These are phyloP conservation scores for Boloria euphrosyne DNA, from an alignment of 2,888 invertebrate genomes.

Conservation along the genomic window DNA sequence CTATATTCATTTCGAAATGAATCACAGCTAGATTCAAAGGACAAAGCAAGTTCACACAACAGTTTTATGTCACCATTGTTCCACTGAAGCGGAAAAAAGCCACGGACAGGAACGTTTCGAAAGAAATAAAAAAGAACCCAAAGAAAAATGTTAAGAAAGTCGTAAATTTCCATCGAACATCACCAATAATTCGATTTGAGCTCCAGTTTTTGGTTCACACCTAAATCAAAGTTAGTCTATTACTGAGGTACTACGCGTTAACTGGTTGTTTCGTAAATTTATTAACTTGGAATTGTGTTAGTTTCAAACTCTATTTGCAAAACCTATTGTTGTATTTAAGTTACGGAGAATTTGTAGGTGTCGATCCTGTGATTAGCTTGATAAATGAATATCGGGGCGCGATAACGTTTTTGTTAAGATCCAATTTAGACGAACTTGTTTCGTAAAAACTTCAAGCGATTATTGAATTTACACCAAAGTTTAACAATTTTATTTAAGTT, in stretches of 20 bases:
- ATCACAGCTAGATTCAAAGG: too few relatives aligned
- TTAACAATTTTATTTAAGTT: constrained; percentile 1
- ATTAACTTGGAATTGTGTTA: constrained; percentile 36
- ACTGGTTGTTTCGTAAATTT: constrained; percentile 38
- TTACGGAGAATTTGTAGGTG: constrained; percentile 22
- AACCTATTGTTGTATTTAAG: constrained; percentile 34
- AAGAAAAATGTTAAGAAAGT: constrained; percentile 30
- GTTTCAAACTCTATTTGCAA: constrained; percentile 36
- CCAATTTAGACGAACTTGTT: constrained; percentile 1
- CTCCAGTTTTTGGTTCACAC: constrained; percentile 36
- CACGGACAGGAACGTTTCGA: constrained; percentile 19
- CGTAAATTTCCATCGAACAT: constrained; percentile 39
- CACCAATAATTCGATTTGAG: constrained; percentile 39
- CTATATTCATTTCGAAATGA: too few relatives aligned
- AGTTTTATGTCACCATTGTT: too few relatives aligned
- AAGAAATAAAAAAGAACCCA: constrained; percentile 24
- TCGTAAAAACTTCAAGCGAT: neutral
- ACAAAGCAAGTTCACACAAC: too few relatives aligned
- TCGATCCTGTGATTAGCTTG: constrained; percentile 19
- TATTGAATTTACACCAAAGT: neutral
- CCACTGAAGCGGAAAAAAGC: constrained; percentile 31
- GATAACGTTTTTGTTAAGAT: constrained; percentile 9
- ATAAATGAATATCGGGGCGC: constrained; percentile 24
- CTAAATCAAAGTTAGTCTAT: constrained; percentile 41
- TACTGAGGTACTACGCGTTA: constrained; percentile 37